Evolutionary conservation across 1,140 invertebrate genomes (phyloP), one percentile per base, ranked within the genome.

Genomic region (Anastatus disparis): DNA sequence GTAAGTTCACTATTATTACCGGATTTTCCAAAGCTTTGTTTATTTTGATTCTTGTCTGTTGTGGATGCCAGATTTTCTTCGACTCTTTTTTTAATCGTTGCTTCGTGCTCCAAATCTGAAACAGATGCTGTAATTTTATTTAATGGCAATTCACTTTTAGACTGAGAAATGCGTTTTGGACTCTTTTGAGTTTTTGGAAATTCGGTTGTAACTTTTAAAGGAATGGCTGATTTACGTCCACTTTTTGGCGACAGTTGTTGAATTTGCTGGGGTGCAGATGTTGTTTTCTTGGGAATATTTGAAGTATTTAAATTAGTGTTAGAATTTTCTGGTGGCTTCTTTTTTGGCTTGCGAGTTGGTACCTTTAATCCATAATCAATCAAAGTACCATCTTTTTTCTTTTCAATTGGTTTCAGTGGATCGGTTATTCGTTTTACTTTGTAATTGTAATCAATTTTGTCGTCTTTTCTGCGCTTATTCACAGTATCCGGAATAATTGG

Each of bases 311-410:
- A n/a, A n/a, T n/a, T n/a, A n/a, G n/a, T n/a, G n/a, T n/a, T n/a
- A n/a, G n/a, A n/a, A n/a, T n/a, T n/a, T n/a, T n/a, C n/a, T 35
- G 38, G n/a, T 7, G 17, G 67, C 35, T 50, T 71, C 40, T 7
- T 24, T 44, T 44, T 71, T 20, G 71, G 62, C 26, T 73, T 73
- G 27, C 72, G 70, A 35, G 73, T 78, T 3, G 71, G 29, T 10
- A 81, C 59, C 17, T 65, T 79, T 8, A 77, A 12, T 0, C 72
- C 76, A 31, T 77, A 77, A 71, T 82, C 77, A 2, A 78, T 78
- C 50, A 78, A 53, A n/a, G 70, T 79, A 0, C 66, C 74, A 4
- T 78, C 76, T 15, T 79, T 59, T 8, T 35, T 76, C 58, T 77
- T 81, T 52, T 79, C 73, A 9, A 79, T 77, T 7, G 78, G 74